phyloP scores from a whole-genome alignment of 2,113 vertebrate genomes.

The Pterocles gutturalis region DNA sequence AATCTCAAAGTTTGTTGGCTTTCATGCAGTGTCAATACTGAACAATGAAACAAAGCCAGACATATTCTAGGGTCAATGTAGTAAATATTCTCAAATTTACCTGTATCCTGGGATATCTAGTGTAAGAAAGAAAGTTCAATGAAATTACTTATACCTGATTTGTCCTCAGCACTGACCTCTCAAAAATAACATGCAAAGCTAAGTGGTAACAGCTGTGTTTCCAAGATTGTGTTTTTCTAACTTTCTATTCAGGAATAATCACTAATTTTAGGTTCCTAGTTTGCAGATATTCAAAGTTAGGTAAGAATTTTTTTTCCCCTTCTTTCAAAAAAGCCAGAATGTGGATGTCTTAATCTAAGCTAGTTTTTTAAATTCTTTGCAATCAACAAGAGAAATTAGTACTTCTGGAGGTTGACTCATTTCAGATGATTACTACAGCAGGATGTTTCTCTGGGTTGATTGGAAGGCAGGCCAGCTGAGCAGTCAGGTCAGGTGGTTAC shows the following conservation, averaged over 20 bases:
- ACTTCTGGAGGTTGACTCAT: neutral
- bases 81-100: neutral
- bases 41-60: neutral
- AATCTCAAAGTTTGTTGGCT: neutral
- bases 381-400: neutral
- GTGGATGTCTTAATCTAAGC: neutral
- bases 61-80: neutral
- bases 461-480: neutral
- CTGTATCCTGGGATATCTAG: neutral
- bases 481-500: neutral
- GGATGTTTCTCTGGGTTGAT: neutral
- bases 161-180: neutral
- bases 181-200: neutral
- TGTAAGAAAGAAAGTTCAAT: neutral
- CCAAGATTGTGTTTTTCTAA: neutral
- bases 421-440: neutral
- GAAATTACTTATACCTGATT: neutral
- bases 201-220: neutral
- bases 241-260: neutral
- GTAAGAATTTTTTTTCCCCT: neutral
- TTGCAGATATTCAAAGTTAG: neutral
- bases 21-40: neutral
- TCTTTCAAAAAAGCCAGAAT: neutral
- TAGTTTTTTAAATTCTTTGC: neutral
- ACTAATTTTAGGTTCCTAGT: neutral